A percentile compares a stretch with the other conserved stretches of the same genome.
phyloP scores from a whole-genome alignment of 2,888 invertebrate genomes.

The Metallyticus violacea region DNA sequence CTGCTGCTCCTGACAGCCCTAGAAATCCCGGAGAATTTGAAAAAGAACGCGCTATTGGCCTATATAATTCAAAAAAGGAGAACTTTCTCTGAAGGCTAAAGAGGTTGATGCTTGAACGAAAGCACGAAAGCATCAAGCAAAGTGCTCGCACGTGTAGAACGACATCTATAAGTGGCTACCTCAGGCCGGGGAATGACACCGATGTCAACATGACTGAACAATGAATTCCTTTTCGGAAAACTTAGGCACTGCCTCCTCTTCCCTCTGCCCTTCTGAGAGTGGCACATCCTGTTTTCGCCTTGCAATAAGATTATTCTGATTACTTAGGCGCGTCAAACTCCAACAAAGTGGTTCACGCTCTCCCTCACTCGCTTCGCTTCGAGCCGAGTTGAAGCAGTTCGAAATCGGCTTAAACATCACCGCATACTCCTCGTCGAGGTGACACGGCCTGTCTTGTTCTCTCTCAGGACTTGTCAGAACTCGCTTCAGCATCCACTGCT shows the following conservation, averaged over 20 bases:
- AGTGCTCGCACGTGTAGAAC: too few species aligned
- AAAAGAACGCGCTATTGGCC: too few species aligned
- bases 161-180: neutral
- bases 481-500: neutral
- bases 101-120: too few species aligned
- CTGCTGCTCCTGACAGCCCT: too few species aligned
- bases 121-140: too few species aligned
- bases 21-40: too few species aligned
- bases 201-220: neutral
- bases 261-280: neutral
- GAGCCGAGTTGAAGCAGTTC: slow-evolving; percentile 3
- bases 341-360: neutral
- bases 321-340: neutral
- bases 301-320: neutral
- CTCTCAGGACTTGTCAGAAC: neutral
- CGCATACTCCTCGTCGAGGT: neutral
- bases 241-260: neutral
- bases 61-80: too few species aligned
- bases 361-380: neutral
- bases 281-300: neutral
- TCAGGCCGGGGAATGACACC: too few species aligned
- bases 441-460: neutral
- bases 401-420: slow-evolving; percentile 7
- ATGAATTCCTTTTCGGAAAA: neutral
- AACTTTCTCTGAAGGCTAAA: too few species aligned